Percentiles rank a stretch among this genome's conserved stretches.
Conservation (phyloP, 2,888 invertebrate genomes). For the Drosophila cracens region DNA sequence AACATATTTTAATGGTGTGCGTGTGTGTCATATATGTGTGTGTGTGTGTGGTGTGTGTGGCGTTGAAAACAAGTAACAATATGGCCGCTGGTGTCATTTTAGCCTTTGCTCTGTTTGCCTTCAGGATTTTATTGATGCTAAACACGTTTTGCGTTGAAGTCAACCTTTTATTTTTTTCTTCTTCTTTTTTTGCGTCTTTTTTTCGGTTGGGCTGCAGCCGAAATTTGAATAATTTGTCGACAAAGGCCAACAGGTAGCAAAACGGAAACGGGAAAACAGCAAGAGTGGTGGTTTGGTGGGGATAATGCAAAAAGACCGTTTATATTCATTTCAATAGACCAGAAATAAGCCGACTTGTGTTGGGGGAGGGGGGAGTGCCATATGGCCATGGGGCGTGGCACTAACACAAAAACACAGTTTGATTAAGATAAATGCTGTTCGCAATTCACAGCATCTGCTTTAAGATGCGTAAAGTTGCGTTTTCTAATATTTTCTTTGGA, state of each 20-base stretch:
- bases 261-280: not conserved
- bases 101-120: conserved; percentile 65
- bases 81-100: conserved; percentile 77
- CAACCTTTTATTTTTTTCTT: conserved; percentile 36
- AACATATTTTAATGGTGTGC: conserved; percentile 61
- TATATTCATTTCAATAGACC: conserved; percentile 53
- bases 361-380: not conserved
- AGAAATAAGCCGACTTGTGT: conserved; percentile 20
- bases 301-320: conserved; percentile 44
- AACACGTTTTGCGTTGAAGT: conserved; percentile 69
- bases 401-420: conserved; percentile 9
- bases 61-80: conserved; percentile 59
- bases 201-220: conserved; percentile 36
- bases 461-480: conserved; percentile 16
- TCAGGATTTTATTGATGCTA: conserved; percentile 70
- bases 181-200: not conserved
- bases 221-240: conserved; percentile 62
- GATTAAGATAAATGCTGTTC: conserved; percentile 51
- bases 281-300: not conserved
- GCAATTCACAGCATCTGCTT: conserved; percentile 11
- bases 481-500: not conserved
- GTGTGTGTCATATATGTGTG: conserved; percentile 11
- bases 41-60: conserved; percentile 3
- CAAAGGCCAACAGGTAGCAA: conserved; percentile 51
- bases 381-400: conserved; percentile 10